Conservation (phyloP, 53 echinoderm and acorn worm species). For the Holothuria scabra region DNA sequence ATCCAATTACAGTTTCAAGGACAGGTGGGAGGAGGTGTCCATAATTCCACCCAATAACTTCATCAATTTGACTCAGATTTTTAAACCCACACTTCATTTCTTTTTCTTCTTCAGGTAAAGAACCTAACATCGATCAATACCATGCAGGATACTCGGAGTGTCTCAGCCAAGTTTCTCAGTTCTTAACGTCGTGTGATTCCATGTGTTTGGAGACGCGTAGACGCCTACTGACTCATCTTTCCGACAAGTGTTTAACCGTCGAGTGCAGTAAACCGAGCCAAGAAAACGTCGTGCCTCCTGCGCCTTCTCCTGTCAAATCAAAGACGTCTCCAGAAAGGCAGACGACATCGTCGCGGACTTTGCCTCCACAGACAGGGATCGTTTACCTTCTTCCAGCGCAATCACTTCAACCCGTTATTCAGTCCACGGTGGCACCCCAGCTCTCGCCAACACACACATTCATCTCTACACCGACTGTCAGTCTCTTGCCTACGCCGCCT, state of each 20-base stretch:
- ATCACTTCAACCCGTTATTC: conserved; percentile 2
- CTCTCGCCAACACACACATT: background rate
- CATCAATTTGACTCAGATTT: too few relatives aligned
- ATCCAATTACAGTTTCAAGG: too few relatives aligned
- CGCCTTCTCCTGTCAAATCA: background rate
- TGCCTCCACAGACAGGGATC: conserved; percentile 1
- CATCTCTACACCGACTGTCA: background rate
- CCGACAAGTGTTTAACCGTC: conserved; percentile 65
- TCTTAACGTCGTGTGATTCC: conserved; percentile 76
- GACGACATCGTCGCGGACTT: background rate
- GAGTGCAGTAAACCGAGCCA: background rate
- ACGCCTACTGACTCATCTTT: conserved; percentile 81
- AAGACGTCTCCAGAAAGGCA: background rate
- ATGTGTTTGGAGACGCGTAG: conserved; percentile 84
- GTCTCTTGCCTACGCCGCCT: conserved; percentile 43
- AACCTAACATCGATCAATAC: conserved; percentile 72
- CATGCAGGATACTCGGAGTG: conserved; percentile 95
- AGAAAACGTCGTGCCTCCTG: background rate
- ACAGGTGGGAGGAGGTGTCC: too few relatives aligned
- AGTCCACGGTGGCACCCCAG: background rate
- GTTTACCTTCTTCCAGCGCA: conserved; percentile 30
- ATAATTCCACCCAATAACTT: too few relatives aligned
- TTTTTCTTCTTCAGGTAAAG: conserved; percentile 1
- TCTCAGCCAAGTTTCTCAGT: conserved; percentile 84
- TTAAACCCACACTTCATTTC: background rate